These are phyloP conservation scores for Myoxocephalus aenaeus DNA, from an alignment of 2,797 vertebrate genomes.

Conservation along the genomic window DNA sequence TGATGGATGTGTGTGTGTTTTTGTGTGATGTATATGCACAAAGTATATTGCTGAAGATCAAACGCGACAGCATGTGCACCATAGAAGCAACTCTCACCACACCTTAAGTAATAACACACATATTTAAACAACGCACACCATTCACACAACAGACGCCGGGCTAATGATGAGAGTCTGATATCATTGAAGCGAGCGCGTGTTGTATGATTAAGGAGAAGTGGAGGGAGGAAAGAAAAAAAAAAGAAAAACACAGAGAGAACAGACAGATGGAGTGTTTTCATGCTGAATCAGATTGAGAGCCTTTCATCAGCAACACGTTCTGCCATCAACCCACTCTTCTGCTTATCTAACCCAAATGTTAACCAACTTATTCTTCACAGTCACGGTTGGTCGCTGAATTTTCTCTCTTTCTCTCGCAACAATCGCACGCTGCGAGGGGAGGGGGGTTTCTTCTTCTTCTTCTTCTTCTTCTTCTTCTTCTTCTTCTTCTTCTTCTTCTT, in stretches of 20 bases:
- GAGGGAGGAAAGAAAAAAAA: constrained; percentile 7
- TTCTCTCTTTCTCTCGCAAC: constrained; percentile 17
- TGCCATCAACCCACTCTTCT: constrained; percentile 60
- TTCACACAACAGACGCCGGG: neutral
- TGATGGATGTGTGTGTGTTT: constrained; percentile 14
- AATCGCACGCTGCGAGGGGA: neutral
- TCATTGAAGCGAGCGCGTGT: constrained; percentile 20
- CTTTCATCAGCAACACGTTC: constrained; percentile 63
- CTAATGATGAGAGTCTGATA: neutral
- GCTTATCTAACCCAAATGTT: constrained; percentile 62
- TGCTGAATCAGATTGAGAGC: constrained; percentile 64
- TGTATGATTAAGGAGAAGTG: constrained; percentile 21
- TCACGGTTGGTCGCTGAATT: constrained; percentile 25
- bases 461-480: no score
- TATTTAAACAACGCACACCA: neutral
- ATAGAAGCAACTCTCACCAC: neutral
- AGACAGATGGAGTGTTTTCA: constrained; percentile 68
- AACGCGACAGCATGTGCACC: neutral
- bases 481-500: neutral
- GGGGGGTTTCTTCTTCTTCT: neutral
- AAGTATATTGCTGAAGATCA: neutral
- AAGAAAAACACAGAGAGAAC: constrained; percentile 26
- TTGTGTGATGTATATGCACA: neutral
- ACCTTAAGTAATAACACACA: neutral
- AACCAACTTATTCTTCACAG: constrained; percentile 43